phyloP scores from a whole-genome alignment of 2,888 invertebrate species.

The Heliconius ethilla region DNA sequence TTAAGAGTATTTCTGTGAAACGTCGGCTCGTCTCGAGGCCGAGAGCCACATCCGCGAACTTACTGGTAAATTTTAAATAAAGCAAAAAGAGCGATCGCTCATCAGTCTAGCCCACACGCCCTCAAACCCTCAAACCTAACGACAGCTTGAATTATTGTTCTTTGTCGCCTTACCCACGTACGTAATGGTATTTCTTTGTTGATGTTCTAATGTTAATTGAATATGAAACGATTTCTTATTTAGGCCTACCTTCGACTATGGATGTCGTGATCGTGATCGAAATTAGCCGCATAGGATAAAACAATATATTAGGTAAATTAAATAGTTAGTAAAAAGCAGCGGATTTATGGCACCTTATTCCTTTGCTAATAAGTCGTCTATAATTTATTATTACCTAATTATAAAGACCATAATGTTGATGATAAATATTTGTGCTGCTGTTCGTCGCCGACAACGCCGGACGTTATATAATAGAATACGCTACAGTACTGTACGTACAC shows the following conservation, averaged over 20 bases:
- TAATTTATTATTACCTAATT: conserved; percentile 71
- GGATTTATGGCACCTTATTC: conserved; percentile 45
- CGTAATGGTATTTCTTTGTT: conserved; percentile 51
- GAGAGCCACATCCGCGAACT: conserved; percentile 19
- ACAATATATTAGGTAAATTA: conserved; percentile 16
- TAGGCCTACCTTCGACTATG: conserved; percentile 43
- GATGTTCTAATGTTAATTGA: conserved; percentile 30
- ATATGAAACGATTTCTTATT: conserved; percentile 35
- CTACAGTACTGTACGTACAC: conserved; percentile 44
- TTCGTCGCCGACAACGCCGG: conserved; percentile 55
- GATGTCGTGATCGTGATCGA: conserved; percentile 23
- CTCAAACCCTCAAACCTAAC: conserved; percentile 34
- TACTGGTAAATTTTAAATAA: conserved; percentile 34
- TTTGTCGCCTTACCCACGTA: conserved; percentile 53
- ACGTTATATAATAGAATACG: conserved; percentile 49
- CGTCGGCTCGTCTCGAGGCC: conserved; percentile 47
- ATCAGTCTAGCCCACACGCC: conserved; percentile 42
- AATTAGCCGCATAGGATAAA: conserved; percentile 22
- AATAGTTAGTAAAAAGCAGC: conserved; percentile 32
- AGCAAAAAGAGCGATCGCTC: conserved; percentile 41
- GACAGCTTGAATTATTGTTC: conserved; percentile 38
- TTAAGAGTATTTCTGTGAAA: conserved; percentile 69
- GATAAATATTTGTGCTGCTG: conserved; percentile 62
- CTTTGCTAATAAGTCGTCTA: conserved; percentile 57
- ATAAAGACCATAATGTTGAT: conserved; percentile 70